Conservation (phyloP, 2,888 invertebrate genomes). For the Megastigmus dorsalis region DNA sequence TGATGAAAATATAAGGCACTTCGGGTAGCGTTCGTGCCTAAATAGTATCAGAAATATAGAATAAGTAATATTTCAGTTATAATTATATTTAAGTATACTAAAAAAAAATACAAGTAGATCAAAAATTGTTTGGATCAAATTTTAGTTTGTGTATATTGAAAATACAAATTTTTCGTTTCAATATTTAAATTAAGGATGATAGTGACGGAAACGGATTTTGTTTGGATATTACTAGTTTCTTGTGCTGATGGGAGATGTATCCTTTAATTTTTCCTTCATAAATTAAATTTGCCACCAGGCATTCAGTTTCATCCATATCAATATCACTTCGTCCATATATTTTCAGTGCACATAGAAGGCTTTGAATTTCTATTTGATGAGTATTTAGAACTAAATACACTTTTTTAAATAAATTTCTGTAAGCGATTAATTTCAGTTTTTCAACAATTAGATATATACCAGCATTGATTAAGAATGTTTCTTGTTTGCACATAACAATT, state of each 20-base stretch:
- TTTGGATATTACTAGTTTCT: constrained; percentile 97
- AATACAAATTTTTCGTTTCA: neutral
- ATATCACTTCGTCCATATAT: constrained; percentile 89
- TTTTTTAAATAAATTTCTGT: constrained; percentile 96
- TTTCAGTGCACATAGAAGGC: constrained; percentile 88
- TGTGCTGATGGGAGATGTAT: constrained; percentile 97
- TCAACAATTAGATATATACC: constrained; percentile 99
- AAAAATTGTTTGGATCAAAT: too few species aligned
- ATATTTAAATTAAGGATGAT: constrained; percentile 78
- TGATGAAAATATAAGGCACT: too few species aligned
- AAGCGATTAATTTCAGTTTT: constrained; percentile 95
- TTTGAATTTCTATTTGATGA: constrained; percentile 92
- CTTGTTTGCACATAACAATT: constrained; percentile 88
- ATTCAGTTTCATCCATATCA: constrained; percentile 95
- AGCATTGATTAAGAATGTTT: constrained; percentile 94
- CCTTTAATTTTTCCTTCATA: constrained; percentile 98
- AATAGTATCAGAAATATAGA: too few species aligned
- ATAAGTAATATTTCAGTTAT: too few species aligned
- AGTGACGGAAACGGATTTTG: constrained; percentile 94
- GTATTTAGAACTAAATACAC: constrained; percentile 85
- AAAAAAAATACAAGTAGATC: too few species aligned
- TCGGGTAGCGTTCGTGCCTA: too few species aligned
- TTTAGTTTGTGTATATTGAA: too few species aligned
- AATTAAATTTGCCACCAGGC: constrained; percentile 97
- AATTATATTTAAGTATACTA: too few species aligned